Base-by-base conservation (phyloP, 2,113 vertebrate genomes). In the Rhinolophus ferrumequinum region DNA sequence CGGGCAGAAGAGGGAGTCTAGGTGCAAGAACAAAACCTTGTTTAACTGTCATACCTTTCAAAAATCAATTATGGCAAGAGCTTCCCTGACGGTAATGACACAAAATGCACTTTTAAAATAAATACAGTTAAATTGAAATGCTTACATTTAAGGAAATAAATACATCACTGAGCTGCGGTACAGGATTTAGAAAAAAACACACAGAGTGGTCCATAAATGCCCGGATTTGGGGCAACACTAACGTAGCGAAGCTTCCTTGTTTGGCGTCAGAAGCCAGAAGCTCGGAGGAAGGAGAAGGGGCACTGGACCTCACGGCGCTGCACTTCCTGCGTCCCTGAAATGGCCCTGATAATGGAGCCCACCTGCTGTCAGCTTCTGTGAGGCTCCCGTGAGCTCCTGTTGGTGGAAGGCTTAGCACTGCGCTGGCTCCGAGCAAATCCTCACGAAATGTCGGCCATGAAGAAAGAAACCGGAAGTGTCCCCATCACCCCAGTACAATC, bases 321-420 rank as follows among this genome's bases (percentile, higher is more conserved):
- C 38, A 9, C 62, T 38, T 41, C 21, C 38, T 60, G 18, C 26
- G 41, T 50, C 47, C 47, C 47, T 16, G 9, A 64, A 26, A n/a
- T 33, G 35, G 44, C n/a, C 19, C 26, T 54, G 7, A 24, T 6
- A 5, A 15, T 1, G 28, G 24, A 0, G 1, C 11, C 33, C 0
- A 5, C 47, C 11, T 10, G 2, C 0, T 16, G n/a, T 1, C 35
- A 8, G n/a, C 10, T 3, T 33, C 7, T 0, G 4, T n/a, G 38
- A 56, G 26, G 54, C 50, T 41, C 22, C 28, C 41, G 1, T 1
- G 76, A 41, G 76, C 6, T 9, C 0, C 28, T n/a, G 73, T 19
- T 2, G 69, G 28, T 2, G 19, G 18, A 22, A n/a, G 1, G 1
- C 6, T 9, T 1, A 30, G 66, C 28, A 6, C 21, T 0, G 0